phyloP scores from a whole-genome alignment of 2,888 invertebrate genomes.

The Anthophora plumipes region DNA sequence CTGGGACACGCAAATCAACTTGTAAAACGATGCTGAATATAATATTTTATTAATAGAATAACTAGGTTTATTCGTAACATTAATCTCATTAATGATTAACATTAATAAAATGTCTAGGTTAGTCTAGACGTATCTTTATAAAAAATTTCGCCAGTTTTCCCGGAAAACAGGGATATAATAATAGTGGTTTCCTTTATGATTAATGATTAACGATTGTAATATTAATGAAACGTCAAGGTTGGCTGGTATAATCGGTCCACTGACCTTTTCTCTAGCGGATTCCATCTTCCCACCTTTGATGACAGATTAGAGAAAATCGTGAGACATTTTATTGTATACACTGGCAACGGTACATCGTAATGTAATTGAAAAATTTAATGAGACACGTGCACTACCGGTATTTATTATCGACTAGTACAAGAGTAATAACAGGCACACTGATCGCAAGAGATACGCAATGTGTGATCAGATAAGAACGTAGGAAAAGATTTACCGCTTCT shows the following conservation, averaged over 20 bases:
- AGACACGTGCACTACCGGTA: conserved; percentile 1
- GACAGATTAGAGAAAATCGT: conserved; percentile 43
- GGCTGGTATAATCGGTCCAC: conserved; percentile 31
- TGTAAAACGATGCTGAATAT: too few relatives aligned
- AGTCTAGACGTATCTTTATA: not conserved
- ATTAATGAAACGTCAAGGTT: conserved; percentile 37
- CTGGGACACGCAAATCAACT: not conserved
- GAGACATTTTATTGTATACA: conserved; percentile 24
- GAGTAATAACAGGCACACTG: not conserved
- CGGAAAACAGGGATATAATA: too few relatives aligned
- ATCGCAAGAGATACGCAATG: not conserved
- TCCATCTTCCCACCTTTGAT: conserved; percentile 32
- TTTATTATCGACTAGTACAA: conserved; percentile 9
- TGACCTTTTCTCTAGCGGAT: conserved; percentile 17
- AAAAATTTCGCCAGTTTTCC: not conserved
- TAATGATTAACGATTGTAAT: not conserved
- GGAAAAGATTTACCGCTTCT: not conserved
- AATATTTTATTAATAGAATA: too few relatives aligned
- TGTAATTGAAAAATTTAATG: conserved; percentile 24
- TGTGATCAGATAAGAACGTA: not conserved
- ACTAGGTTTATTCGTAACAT: not conserved
- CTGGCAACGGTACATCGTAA: conserved; percentile 23
- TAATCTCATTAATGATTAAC: too few relatives aligned
- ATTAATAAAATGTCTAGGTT: not conserved
- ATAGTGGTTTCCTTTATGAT: not conserved